phyloP scores from a whole-genome alignment of 1,140 invertebrate genomes.

The Drosophila serrata region DNA sequence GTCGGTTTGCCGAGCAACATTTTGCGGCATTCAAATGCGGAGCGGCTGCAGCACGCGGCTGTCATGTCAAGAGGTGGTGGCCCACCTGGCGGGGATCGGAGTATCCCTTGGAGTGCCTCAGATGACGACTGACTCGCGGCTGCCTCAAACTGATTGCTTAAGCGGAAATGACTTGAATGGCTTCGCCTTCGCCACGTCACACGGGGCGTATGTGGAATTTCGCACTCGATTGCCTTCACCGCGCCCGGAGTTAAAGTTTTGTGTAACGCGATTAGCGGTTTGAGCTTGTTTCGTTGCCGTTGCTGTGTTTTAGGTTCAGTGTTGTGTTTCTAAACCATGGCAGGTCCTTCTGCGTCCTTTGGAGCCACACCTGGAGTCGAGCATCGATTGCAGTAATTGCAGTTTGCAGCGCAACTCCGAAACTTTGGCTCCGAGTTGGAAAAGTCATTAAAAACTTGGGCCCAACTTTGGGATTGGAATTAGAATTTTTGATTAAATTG shows the following conservation, averaged over 20 bases:
- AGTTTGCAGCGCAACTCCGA: slow-evolving; percentile 38
- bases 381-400: slow-evolving; percentile 70
- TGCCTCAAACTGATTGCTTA: slow-evolving; percentile 73
- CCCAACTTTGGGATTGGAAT: slow-evolving; percentile 69
- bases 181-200: slow-evolving; percentile 59
- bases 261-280: slow-evolving; percentile 83
- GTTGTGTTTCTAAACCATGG: slow-evolving; percentile 62
- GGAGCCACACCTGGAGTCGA: slow-evolving; percentile 13
- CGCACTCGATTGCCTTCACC: slow-evolving; percentile 71
- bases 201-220: slow-evolving; percentile 78
- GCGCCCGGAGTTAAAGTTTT: slow-evolving; percentile 63
- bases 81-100: slow-evolving; percentile 24
- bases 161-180: slow-evolving; percentile 83
- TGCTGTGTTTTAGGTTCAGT: slow-evolving; percentile 39
- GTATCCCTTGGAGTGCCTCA: background rate
- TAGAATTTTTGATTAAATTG: slow-evolving; percentile 79
- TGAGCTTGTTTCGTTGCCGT: slow-evolving; percentile 64
- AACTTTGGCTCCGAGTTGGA: slow-evolving; percentile 55
- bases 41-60: slow-evolving; percentile 60
- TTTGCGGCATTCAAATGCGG: slow-evolving; percentile 76
- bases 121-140: slow-evolving; percentile 44
- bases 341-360: slow-evolving; percentile 23
- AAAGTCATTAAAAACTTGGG: slow-evolving; percentile 82
- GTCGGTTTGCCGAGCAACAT: slow-evolving; percentile 75
- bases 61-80: slow-evolving; percentile 62